phyloP scores from a whole-genome alignment of 1,140 invertebrate species.

The Theocolax elegans region DNA sequence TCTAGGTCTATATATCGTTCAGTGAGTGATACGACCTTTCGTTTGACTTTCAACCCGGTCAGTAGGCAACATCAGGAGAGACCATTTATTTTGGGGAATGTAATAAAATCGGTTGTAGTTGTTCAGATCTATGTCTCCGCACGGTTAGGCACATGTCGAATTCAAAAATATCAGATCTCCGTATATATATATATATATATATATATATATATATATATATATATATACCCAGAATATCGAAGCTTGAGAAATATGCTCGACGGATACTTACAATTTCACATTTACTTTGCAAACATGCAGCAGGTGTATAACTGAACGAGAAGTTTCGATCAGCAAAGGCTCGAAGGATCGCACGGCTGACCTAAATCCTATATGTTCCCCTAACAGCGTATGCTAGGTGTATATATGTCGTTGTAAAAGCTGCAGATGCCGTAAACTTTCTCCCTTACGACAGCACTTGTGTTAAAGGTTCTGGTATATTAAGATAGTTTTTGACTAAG shows the following conservation, averaged over 20 bases:
- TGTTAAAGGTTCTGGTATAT: not conserved
- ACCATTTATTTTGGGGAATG: constrained; percentile 7
- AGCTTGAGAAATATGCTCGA: not conserved
- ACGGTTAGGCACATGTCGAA: not conserved
- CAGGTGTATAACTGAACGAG: not conserved
- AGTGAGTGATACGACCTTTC: constrained; percentile 8
- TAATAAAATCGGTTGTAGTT: constrained; percentile 4
- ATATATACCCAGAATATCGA: not conserved
- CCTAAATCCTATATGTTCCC: not conserved
- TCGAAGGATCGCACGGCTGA: not conserved
- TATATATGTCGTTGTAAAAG: not conserved
- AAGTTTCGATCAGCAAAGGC: not conserved
- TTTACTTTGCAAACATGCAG: not conserved
- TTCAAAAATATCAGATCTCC: not conserved
- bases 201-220: not conserved
- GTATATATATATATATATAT: not conserved
- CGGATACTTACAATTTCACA: constrained; percentile 19
- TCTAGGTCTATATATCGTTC: too few species aligned
- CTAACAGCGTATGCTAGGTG: not conserved
- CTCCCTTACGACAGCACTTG: not conserved
- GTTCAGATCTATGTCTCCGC: not conserved
- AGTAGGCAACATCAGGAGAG: not conserved
- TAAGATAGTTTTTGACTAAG: not conserved
- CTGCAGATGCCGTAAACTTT: not conserved
- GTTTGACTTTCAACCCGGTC: not conserved